Evolutionary conservation across 1,140 invertebrate species (phyloP), one percentile per base, ranked within the genome.

Genomic region (Amyelois transitella): DNA sequence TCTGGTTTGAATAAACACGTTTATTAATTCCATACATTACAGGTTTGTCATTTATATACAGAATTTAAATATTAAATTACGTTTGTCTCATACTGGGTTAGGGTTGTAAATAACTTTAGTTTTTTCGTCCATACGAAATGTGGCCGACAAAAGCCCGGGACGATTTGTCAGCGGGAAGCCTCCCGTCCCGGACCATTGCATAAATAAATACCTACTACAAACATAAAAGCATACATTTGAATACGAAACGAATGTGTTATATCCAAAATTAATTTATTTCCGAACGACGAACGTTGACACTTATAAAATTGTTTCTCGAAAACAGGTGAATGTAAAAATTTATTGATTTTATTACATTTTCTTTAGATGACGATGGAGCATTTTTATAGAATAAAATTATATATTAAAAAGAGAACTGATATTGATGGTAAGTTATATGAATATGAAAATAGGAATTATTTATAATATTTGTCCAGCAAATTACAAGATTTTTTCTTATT

Each of bases 201-300:
- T 84, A 82, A 79, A 84, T 75, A 38, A 38, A 38, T 38, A 38
- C 32, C 32, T 38, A 79, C 69, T 64, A 82, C 72, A 72, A 77
- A 75, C 76, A 80, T 79, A 60, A 24, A 58, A 64, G 69, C 68
- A 74, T 64, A 75, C 59, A 76, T 75, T 77, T 77, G 64, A 60
- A 68, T 68, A 64, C 61, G 44, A 57, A 61, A 64, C 61, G 44
- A 57, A 61, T 56, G 18, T 63, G 44, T 53, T 61, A 62, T 65
- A 62, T 62, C 65, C 58, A 20, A 20, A 68, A 63, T 57, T 59
- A 49, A 63, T 57, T 53, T 62, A 60, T 62, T 64, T 56, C 52
- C 43, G 25, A 38, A 21, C 17, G 38, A 45, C 22, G 18, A 54
- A 53, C 21, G 43, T 50, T 28, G 53, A 55, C 47, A 21, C 32